Percentiles rank a stretch among this genome's conserved stretches.
Conservation (phyloP, 2,888 invertebrate species). For the Agonopterix subpropinquella region DNA sequence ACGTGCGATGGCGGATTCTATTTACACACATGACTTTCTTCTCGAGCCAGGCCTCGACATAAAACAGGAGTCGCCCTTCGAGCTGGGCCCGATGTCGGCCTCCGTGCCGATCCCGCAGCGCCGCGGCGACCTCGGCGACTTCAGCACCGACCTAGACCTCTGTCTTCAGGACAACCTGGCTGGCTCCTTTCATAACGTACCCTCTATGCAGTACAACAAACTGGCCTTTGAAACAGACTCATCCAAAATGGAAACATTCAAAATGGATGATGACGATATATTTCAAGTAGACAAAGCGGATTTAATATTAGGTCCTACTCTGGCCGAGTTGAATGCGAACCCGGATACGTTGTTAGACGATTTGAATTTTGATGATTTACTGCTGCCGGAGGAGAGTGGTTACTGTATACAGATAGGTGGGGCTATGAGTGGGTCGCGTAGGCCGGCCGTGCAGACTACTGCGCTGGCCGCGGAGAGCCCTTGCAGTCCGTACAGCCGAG, state of each 20-base stretch:
- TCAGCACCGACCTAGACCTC: constrained; percentile 73
- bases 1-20: constrained; percentile 79
- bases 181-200: constrained; percentile 57
- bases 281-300: constrained; percentile 92
- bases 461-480: constrained; percentile 58
- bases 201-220: constrained; percentile 54
- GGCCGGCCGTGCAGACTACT: constrained; percentile 33
- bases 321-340: constrained; percentile 90
- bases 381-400: constrained; percentile 82
- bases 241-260: constrained; percentile 78
- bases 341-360: constrained; percentile 89
- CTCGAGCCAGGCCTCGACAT: constrained; percentile 77
- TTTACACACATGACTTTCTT: constrained; percentile 78
- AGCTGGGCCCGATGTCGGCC: constrained; percentile 67
- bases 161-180: constrained; percentile 68
- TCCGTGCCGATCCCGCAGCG: constrained; percentile 80
- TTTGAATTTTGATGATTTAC: constrained; percentile 89
- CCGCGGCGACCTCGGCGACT: constrained; percentile 64
- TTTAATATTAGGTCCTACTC: constrained; percentile 87
- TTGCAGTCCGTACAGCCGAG: constrained; percentile 68
- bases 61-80: constrained; percentile 77
- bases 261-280: constrained; percentile 92
- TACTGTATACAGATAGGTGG: constrained; percentile 72
- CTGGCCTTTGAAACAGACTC: constrained; percentile 58
- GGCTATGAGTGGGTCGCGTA: constrained; percentile 59